Conservation (phyloP, 23 tunicate species). For the Botrylloides violaceus region DNA sequence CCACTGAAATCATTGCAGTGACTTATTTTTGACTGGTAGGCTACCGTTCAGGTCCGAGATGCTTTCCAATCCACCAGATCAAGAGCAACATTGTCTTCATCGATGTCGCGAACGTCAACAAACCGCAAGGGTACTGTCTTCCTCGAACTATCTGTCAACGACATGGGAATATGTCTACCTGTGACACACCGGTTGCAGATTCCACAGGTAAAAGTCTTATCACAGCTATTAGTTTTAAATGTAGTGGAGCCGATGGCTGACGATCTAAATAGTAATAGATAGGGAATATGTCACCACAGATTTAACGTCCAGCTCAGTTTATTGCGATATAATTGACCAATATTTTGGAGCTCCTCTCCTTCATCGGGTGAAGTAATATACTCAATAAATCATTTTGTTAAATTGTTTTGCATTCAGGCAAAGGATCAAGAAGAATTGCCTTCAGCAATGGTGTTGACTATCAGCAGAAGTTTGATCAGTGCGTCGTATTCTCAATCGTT, state of each 20-base stretch:
- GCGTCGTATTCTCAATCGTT: constrained; percentile 61
- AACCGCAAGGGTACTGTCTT: constrained; percentile 41
- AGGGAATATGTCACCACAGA: too few species aligned
- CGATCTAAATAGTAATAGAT: too few species aligned
- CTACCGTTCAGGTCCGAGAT: constrained; percentile 8
- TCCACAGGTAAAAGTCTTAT: neutral
- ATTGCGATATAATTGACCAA: too few species aligned
- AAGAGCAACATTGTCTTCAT: neutral
- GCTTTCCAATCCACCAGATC: constrained; percentile 13
- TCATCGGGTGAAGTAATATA: too few species aligned
- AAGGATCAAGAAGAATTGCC: constrained; percentile 50
- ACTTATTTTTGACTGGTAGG: too few species aligned
- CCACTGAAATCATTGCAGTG: too few species aligned
- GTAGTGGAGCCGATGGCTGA: too few species aligned
- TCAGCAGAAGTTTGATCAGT: constrained; percentile 56
- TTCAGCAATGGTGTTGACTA: constrained; percentile 73
- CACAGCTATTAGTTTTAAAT: too few species aligned
- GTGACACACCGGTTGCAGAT: constrained; percentile 20
- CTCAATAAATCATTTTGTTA: too few species aligned
- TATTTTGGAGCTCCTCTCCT: too few species aligned
- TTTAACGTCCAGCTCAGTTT: too few species aligned
- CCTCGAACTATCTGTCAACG: constrained; percentile 76
- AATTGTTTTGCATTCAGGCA: too few species aligned
- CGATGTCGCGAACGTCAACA: neutral
- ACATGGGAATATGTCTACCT: constrained; percentile 84